Conservation (phyloP, 2,888 invertebrate species). For the Odontocerum albicorne region DNA sequence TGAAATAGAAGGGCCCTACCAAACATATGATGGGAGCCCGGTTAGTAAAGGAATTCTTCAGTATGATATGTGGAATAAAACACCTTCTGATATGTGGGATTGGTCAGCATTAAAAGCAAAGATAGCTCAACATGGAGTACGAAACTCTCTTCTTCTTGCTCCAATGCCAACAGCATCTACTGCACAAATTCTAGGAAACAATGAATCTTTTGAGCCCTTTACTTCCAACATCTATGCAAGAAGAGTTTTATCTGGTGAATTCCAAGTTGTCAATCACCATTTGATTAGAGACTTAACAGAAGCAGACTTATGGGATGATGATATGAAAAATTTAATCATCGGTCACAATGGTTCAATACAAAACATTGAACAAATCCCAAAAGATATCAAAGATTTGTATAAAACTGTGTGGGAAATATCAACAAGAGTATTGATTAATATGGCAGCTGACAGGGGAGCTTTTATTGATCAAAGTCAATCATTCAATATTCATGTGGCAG, state of each 20-base stretch:
- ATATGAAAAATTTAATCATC: constrained; percentile 93
- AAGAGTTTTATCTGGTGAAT: constrained; percentile 93
- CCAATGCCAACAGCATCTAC: constrained; percentile 99
- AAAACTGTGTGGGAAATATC: constrained; percentile 98
- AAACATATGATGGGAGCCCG: constrained; percentile 89
- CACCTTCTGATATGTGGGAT: constrained; percentile 84
- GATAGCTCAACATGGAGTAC: constrained; percentile 85
- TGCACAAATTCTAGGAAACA: constrained; percentile 98
- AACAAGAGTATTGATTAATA: constrained; percentile 88
- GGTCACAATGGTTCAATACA: constrained; percentile 92
- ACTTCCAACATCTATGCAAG: constrained; percentile 96
- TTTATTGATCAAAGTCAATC: constrained; percentile 99
- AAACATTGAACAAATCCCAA: constrained; percentile 81
- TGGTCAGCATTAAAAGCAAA: constrained; percentile 82
- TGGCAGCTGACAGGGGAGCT: constrained; percentile 97
- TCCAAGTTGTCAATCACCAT: constrained; percentile 96
- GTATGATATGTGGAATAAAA: constrained; percentile 96
- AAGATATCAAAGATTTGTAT: constrained; percentile 82
- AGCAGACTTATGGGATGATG: constrained; percentile 88
- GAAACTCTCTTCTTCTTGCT: constrained; percentile 91
- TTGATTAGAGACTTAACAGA: constrained; percentile 91
- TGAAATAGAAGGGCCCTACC: constrained; percentile 80
- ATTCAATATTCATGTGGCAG: constrained; percentile 95
- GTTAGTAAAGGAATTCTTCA: constrained; percentile 95
- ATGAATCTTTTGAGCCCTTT: constrained; percentile 97